Evolutionary conservation across 2,888 invertebrate genomes (phyloP).

Genomic region (Metopia argyrocephala): DNA sequence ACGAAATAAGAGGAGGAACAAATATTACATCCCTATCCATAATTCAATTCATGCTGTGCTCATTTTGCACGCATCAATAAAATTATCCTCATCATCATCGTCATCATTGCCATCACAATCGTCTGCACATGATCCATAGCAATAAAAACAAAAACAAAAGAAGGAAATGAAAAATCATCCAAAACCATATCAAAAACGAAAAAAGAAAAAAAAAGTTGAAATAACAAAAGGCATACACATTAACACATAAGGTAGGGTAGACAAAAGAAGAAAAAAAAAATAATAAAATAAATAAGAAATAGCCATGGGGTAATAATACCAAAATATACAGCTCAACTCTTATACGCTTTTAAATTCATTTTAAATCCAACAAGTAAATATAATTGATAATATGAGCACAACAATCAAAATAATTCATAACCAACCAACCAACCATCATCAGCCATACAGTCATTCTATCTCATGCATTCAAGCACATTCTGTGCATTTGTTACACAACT

Average conservation of each 20-base stretch:
- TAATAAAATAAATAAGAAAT: constrained; percentile 33
- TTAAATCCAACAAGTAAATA: constrained; percentile 55
- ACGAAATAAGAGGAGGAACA: not conserved
- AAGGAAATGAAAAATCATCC: not conserved
- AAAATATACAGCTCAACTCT: not conserved
- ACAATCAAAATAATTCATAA: not conserved
- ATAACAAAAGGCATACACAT: constrained; percentile 37
- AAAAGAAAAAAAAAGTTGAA: constrained; percentile 1
- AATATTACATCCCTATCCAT: not conserved
- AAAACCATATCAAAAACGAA: not conserved
- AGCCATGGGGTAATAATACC: constrained; percentile 38
- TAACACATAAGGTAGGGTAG: constrained; percentile 8
- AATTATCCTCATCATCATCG: constrained; percentile 56
- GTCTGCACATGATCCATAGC: constrained; percentile 25
- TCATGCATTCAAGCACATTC: constrained; percentile 24
- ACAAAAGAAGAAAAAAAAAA: constrained; percentile 6
- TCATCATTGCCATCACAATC: not conserved
- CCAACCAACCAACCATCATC: constrained; percentile 8
- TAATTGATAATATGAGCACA: constrained; percentile 56
- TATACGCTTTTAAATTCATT: not conserved
- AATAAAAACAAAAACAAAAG: not conserved
- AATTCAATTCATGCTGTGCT: constrained; percentile 58
- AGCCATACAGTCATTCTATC: constrained; percentile 3
- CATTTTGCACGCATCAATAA: constrained; percentile 64
- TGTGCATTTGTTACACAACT: not conserved